Base-by-base conservation (phyloP, 2,797 vertebrate genomes). In the Mallotus villosus region DNA sequence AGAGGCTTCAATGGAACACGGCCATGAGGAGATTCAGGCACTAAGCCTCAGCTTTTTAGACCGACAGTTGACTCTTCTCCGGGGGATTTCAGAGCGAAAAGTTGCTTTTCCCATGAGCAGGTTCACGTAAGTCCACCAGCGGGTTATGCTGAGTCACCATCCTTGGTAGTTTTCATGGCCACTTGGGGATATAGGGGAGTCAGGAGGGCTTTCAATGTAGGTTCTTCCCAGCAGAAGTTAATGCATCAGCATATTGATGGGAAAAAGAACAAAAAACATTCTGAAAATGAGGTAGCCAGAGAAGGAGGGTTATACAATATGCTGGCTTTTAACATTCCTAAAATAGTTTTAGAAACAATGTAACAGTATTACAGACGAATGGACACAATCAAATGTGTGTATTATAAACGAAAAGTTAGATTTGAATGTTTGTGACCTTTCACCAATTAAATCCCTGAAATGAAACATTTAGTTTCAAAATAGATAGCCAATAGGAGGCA, bases 31-130 rank as follows among this genome's bases (percentile, higher is more conserved):
- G 76, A 78, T 74, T 84, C 70, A 74, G 82, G 85, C 71, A 62
- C 77, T 68, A 22, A 32, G 17, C 68, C 77, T 72, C 65, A 71
- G 79, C 74, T 79, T 85, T 82, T 66, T 27, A 61, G 71, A 51
- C 73, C 8, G 37, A 87, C 87, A 81, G 80, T 84, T 81, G 84
- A 92, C 90, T 89, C 86, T 87, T 73, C 58, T 71, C 74, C n/a
- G 17, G 80, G 63, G 69, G 68, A 75, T 76, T 74, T 49, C 71
- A 68, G 59, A 74, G 70, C 37, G 71, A 67, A 84, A 85, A 88
- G 62, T 81, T 78, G 70, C 9, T 34, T 81, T 85, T 83, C 81
- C 84, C 71, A 80, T 66, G 74, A 79, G 79, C 24, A 63, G 81
- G 78, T 83, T 82, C 71, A 77, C 73, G 65, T 63, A 51, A 89